phyloP scores from a whole-genome alignment of 2,797 vertebrate species.

The Eospalax fontanierii region DNA sequence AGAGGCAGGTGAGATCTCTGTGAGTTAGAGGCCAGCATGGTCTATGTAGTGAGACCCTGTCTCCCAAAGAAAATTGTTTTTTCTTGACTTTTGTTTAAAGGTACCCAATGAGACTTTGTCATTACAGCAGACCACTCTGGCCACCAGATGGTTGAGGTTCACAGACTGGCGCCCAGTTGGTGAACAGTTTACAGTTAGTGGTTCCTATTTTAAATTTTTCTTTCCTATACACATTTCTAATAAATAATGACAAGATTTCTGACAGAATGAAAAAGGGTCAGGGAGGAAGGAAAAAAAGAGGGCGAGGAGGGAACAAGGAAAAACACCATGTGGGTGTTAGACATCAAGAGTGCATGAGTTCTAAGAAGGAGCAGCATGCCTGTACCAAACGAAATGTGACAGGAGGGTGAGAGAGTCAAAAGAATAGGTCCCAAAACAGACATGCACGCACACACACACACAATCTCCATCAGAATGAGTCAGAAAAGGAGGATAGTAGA shows the following conservation, averaged over 20 bases:
- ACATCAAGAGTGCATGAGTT: too few species aligned
- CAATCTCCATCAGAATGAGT: not conserved
- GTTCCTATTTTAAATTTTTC: constrained; percentile 37
- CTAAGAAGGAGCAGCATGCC: not conserved
- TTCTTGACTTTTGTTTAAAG: too few species aligned
- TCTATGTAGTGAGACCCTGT: too few species aligned
- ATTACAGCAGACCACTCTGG: too few species aligned
- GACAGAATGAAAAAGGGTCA: accelerated
- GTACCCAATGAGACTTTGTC: too few species aligned
- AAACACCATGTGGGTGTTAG: too few species aligned
- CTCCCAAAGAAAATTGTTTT: too few species aligned
- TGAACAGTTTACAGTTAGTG: not conserved
- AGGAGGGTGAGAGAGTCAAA: not conserved
- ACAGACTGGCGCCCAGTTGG: accelerated
- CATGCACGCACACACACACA: not conserved
- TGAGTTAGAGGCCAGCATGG: too few species aligned
- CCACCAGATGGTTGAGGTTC: too few species aligned
- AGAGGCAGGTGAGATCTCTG: too few species aligned
- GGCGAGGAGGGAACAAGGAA: not conserved
- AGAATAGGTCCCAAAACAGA: not conserved
- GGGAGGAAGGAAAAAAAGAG: accelerated
- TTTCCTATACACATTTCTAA: not conserved
- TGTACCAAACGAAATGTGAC: not conserved
- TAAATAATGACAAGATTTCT: not conserved
- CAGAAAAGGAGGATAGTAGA: not conserved